Conservation (phyloP, 2,113 vertebrate species). For the Scortum barcoo region DNA sequence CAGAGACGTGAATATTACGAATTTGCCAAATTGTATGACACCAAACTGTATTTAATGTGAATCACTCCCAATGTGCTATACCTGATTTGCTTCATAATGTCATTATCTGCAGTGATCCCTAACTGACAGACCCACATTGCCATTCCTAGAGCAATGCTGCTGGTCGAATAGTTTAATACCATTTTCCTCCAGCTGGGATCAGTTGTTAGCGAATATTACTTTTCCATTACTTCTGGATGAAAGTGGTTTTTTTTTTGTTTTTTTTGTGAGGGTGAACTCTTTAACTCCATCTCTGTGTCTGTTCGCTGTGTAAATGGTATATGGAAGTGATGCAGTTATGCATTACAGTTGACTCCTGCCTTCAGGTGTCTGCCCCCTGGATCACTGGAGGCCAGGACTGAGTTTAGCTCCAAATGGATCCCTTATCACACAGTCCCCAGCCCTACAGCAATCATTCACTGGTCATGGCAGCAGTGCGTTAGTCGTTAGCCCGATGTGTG, state of each 20-base stretch:
- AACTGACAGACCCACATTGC: neutral
- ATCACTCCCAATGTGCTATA: too few species aligned
- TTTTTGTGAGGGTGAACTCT: slow-evolving; percentile 6
- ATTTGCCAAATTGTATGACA: too few species aligned
- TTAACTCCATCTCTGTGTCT: neutral
- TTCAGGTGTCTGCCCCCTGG: slow-evolving; percentile 27
- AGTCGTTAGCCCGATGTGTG: too few species aligned
- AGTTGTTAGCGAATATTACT: neutral
- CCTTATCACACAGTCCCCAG: slow-evolving; percentile 48
- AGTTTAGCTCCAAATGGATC: slow-evolving; percentile 55
- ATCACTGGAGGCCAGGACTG: slow-evolving; percentile 45
- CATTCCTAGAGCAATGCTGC: neutral
- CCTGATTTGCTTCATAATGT: too few species aligned
- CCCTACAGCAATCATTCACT: slow-evolving; percentile 47
- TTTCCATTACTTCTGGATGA: slow-evolving; percentile 8
- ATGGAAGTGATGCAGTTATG: slow-evolving; percentile 25
- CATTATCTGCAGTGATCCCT: neutral
- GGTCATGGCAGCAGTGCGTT: slow-evolving; percentile 23
- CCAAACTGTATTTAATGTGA: too few species aligned
- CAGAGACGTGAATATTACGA: neutral
- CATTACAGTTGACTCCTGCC: slow-evolving; percentile 26
- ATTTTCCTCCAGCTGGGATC: neutral
- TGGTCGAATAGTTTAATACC: neutral
- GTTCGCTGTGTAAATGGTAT: slow-evolving; percentile 17
- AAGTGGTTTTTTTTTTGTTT: slow-evolving; percentile 6